Evolutionary conservation across 2,888 invertebrate genomes (phyloP), one percentile per base, ranked within the genome.

Genomic region (Creontiades dilutus): DNA sequence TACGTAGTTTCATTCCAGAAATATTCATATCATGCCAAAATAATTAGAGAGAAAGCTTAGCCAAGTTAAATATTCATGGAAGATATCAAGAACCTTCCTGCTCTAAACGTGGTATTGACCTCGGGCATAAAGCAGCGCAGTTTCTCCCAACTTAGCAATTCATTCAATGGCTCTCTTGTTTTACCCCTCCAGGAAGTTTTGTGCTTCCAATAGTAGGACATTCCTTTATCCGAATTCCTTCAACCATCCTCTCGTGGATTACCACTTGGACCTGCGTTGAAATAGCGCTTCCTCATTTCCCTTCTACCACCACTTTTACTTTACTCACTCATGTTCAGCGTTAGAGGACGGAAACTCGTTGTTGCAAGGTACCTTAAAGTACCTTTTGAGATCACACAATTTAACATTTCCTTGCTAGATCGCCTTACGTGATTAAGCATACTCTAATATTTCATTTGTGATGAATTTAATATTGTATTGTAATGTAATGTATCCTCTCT

Each of bases 81-180:
- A 16, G 52, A 52, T 5, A 52, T 52, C 52, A 52, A 52, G 52
- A 52, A 16, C 52, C 52, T 52, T 52, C 52, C 52, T 52, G 52
- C 52, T 52, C 52, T 52, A 52, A 52, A 52, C 52, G 52, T 16
- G 11, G 52, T 52, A 52, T 52, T 52, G 52, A 52, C 52, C 52
- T 52, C 52, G 52, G 52, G 16, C 11, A 52, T 52, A 52, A 52
- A 52, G 52, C 52, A 52, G 52, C 52, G 52, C 52, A 52, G 52
- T 16, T 16, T 52, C 52, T 16, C 52, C 52, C 52, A 52, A 52
- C 52, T 52, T 52, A 52, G 52, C 52, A 11, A 52, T 52, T 52
- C 52, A 52, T 52, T 52, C 52, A 52, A 52, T 52, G 52, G 52
- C 52, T 52, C 52, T 52, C 52, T 52, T 52, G 52, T 52, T 52